Evolutionary conservation across 2,888 invertebrate genomes (phyloP), one percentile per base, ranked within the genome.

Genomic region (Drymonia ruficornis): DNA sequence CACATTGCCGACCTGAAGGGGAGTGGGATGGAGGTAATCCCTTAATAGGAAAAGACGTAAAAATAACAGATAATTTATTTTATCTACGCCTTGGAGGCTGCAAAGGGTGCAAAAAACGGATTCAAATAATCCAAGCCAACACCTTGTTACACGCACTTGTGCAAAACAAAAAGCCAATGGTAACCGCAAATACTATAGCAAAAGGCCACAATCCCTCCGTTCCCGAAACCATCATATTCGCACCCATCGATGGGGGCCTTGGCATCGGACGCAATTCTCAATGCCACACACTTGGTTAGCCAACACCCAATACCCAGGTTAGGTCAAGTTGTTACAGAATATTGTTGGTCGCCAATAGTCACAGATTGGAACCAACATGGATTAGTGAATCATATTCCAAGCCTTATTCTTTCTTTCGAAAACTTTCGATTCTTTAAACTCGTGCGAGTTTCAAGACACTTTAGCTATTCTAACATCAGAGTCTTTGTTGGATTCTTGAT

Each of bases 101-200:
- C 36, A 5, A n/a, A 6, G 36, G 15, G 45, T 19, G 28, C 45
- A 45, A 45, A 28, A 28, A 45, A 45, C 45, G 28, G 28, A 45
- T 45, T 45, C 15, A 44, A 44, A 44, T 23, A 23, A 13, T n/a
- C 8, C 42, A 43, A 43, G 19, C 19, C 45, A 15, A 45, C 28
- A 45, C 28, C 28, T 45, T 45, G 45, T 45, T 28, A 45, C 28
- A 45, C n/a, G 45, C 28, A 45, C 45, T 45, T 28, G 45, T 16
- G n/a, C 9, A 45, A 28, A 28, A 45, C 28, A 45, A 45, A 43
- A 28, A 19, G n/a, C 11, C n/a, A 44, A n/a, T 45, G 45, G 1
- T 45, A 45, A 45, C 45, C 45, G 18, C 45, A 45, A 9, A 45
- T 15, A 28, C n/a, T n/a, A 45, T 28, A 28, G 45, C 28, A 43